These are phyloP conservation scores for Pseudomyrmex flavicornis DNA, from an alignment of 1,140 invertebrate genomes.

Conservation along the genomic window DNA sequence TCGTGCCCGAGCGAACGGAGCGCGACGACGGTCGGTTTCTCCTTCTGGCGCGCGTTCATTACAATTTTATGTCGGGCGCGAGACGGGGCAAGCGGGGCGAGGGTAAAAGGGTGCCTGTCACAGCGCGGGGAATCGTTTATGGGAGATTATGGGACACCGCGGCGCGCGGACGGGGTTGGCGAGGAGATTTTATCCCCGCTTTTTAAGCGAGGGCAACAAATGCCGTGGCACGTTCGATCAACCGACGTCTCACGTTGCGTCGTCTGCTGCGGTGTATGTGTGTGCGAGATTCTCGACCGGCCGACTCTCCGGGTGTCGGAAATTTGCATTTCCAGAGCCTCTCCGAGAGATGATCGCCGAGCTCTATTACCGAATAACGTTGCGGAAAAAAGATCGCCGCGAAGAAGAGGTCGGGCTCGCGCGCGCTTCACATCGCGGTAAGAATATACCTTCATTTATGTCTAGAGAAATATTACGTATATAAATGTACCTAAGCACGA, in stretches of 20 bases:
- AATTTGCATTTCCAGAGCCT: constrained; percentile 78
- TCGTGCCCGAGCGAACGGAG: not conserved
- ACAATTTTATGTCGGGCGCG: constrained; percentile 44
- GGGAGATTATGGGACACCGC: constrained; percentile 73
- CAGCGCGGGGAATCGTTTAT: constrained; percentile 73
- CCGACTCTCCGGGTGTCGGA: constrained; percentile 34
- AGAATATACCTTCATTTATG: constrained; percentile 29
- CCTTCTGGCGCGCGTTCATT: constrained; percentile 31
- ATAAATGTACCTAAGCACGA: not conserved
- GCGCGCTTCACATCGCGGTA: not conserved
- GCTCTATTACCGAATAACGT: constrained; percentile 33
- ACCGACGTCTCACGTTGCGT: constrained; percentile 74
- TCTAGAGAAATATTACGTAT: not conserved
- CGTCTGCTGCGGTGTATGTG: constrained; percentile 29
- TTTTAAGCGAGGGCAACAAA: constrained; percentile 78
- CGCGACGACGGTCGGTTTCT: not conserved
- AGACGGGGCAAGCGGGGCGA: constrained; percentile 25
- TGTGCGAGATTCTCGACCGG: constrained; percentile 60
- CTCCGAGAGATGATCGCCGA: constrained; percentile 44
- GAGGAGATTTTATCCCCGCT: constrained; percentile 78
- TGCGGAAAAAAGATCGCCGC: not conserved
- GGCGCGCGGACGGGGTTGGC: constrained; percentile 61
- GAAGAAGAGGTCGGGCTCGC: not conserved
- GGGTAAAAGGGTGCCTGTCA: constrained; percentile 61
- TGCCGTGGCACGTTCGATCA: constrained; percentile 81